Percentiles rank a stretch among this genome's conserved stretches.
Conservation (phyloP, 1,140 invertebrate genomes). For the Uloborus diversus region DNA sequence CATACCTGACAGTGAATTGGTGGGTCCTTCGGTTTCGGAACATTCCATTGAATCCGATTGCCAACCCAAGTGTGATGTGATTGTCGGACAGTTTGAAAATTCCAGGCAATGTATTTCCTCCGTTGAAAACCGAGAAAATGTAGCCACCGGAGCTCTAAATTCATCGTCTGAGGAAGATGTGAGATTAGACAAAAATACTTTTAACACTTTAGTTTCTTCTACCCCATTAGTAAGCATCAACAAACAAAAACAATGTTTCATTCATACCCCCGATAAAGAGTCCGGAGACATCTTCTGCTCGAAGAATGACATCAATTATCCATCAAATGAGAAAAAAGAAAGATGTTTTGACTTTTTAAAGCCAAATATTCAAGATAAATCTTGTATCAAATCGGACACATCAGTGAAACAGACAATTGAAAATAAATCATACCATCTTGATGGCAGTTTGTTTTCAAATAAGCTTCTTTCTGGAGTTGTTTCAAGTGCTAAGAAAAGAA, state of each 20-base stretch:
- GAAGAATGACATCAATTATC: neutral
- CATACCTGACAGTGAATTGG: conserved; percentile 14
- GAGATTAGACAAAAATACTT: no score
- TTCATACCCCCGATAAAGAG: neutral
- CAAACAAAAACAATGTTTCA: neutral
- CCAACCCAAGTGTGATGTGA: no score
- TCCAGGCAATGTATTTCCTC: no score
- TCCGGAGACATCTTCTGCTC: neutral
- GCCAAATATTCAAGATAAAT: neutral
- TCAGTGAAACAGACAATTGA: neutral
- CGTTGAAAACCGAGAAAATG: no score
- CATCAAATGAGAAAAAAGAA: neutral
- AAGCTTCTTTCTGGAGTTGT: conserved; percentile 33
- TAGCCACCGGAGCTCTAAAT: no score
- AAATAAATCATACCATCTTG: neutral
- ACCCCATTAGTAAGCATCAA: neutral
- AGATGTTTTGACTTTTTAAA: neutral
- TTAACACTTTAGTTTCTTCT: neutral
- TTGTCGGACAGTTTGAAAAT: no score
- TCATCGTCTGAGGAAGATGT: no score
- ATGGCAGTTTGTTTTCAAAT: neutral
- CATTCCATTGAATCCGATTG: no score
- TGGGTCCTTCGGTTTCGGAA: no score
- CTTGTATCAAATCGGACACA: neutral
- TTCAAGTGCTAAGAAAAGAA: conserved; percentile 33